phyloP scores from a whole-genome alignment of 2,888 invertebrate species.

The Corbicula japonica region DNA sequence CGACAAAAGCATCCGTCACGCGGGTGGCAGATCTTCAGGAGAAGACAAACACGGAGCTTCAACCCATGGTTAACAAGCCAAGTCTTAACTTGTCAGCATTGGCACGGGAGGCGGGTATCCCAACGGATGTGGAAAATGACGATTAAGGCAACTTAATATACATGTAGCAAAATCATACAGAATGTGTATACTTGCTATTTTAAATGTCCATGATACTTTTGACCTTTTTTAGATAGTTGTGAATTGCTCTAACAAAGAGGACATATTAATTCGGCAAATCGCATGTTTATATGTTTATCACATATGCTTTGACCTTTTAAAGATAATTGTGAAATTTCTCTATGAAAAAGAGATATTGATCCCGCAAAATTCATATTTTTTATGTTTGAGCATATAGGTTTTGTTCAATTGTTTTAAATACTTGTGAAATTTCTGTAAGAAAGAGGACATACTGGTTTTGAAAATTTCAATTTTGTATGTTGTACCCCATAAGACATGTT shows the following conservation, averaged over 20 bases:
- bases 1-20: conserved; percentile 13
- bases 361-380: conserved; percentile 11
- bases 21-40: conserved; percentile 18
- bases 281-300: conserved; percentile 16
- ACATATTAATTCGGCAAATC: conserved; percentile 17
- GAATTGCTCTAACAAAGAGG: conserved; percentile 6
- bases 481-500: conserved; percentile 4
- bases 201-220: conserved; percentile 4
- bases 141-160: conserved; percentile 2
- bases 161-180: conserved; percentile 2
- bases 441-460: conserved; percentile 18
- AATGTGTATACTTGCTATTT: conserved; percentile 2
- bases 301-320: conserved; percentile 18
- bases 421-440: conserved; percentile 3
- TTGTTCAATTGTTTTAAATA: conserved; percentile 4
- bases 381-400: conserved; percentile 4
- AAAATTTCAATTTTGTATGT: conserved; percentile 6
- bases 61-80: conserved; percentile 11
- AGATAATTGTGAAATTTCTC: conserved; percentile 18
- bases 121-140: conserved; percentile 11
- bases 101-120: conserved; percentile 8
- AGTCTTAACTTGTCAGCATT: conserved; percentile 1
- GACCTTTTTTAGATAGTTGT: conserved; percentile 4
- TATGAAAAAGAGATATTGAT: conserved; percentile 14
- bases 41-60: background rate